These are phyloP conservation scores for Tetropium fuscum DNA, from an alignment of 2,888 invertebrate genomes.

Conservation along the genomic window DNA sequence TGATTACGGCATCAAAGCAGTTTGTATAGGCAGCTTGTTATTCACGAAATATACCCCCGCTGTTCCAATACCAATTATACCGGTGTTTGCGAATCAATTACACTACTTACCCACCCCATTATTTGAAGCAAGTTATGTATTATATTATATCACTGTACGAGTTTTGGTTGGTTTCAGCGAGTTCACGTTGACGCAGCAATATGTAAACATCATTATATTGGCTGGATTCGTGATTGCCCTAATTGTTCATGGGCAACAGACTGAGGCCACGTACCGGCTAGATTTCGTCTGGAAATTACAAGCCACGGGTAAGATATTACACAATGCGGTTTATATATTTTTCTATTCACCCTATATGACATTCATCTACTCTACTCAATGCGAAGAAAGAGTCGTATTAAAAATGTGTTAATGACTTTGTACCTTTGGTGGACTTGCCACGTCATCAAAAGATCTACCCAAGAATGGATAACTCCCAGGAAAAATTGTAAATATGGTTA, in stretches of 20 bases:
- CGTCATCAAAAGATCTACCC: too few species aligned
- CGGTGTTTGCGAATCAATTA: conserved; percentile 4
- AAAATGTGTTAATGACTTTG: too few species aligned
- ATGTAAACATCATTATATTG: conserved; percentile 76
- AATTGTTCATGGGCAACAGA: conserved; percentile 92
- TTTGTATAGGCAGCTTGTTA: too few species aligned
- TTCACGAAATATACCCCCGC: neutral
- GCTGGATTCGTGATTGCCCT: conserved; percentile 84
- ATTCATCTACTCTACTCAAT: too few species aligned
- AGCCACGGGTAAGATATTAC: conserved; percentile 83
- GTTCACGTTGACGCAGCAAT: conserved; percentile 60
- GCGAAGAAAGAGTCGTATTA: too few species aligned
- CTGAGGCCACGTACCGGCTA: conserved; percentile 92
- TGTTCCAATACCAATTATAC: conserved; percentile 2
- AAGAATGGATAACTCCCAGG: too few species aligned
- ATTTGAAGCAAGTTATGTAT: neutral
- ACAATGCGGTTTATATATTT: too few species aligned
- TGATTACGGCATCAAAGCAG: too few species aligned
- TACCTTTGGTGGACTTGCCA: too few species aligned
- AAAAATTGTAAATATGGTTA: too few species aligned
- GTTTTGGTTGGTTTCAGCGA: conserved; percentile 48
- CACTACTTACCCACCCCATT: neutral
- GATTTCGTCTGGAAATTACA: conserved; percentile 98
- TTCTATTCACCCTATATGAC: too few species aligned
- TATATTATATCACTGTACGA: conserved; percentile 6